Evolutionary conservation across 2,888 invertebrate genomes (phyloP), one percentile per base, ranked within the genome.

Genomic region (Calephelis perditalis): DNA sequence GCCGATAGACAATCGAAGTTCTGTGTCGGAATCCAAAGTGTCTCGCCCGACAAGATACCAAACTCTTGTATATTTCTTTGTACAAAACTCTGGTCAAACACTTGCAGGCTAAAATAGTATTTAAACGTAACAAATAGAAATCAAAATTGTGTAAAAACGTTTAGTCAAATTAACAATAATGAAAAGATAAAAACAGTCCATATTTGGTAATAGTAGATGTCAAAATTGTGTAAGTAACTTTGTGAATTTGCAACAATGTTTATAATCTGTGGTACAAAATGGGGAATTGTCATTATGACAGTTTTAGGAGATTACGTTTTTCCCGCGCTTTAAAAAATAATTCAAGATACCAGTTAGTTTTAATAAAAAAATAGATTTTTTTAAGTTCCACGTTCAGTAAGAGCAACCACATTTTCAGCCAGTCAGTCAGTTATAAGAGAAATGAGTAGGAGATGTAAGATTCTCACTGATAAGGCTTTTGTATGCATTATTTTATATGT

Each of bases 1-100:
- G 61, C 56, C 56, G 61, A 67, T 66, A 63, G 61, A 62, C 46
- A 56, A 55, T 60, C 58, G 58, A 57, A 61, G 58, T 57, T 62
- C 26, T 61, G 63, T 62, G 59, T 64, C 45, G 63, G 63, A 46
- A 64, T 60, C 49, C 56, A 15, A 46, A 52, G 52, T 52, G 40
- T 40, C 54, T 54, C 54, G 12, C 57, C 52, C 49, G 52, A 59
- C 62, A 56, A 58, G 59, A 62, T 63, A 57, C 56, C 63, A 12
- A 7, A 37, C 49, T 12, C 47, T 56, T 57, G 58, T 63, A 56
- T n/a, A 54, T 54, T 54, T 54, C 52, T 54, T 54, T 54, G 52
- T 62, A 57, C 46, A 57, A 44, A 35, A 44, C 44, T 9, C 43
- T 36, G 44, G 45, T 60, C 54, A 54, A 15, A 60, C 10, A 57